Evolutionary conservation across 2,797 vertebrate species (phyloP), one percentile per base, ranked within the genome.

Genomic region (Coreius guichenoti): DNA sequence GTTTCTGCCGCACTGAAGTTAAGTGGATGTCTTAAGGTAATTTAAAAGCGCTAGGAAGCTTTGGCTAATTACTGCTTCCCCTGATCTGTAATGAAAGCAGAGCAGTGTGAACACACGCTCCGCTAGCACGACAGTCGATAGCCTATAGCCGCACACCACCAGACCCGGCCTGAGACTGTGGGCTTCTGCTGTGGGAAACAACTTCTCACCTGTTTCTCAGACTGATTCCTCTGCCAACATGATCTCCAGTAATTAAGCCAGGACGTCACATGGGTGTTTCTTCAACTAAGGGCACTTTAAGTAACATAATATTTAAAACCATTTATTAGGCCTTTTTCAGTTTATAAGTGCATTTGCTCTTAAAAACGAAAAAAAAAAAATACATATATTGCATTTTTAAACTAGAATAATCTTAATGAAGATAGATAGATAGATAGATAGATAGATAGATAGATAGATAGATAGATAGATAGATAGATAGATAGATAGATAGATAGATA

Each of bases 1-100:
- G 92, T 93, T 94, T 92, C 93, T 92, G 88, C 87, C 69, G 68
- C 86, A 87, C 90, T 87, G 85, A 85, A 86, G 91, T 93, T 94
- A 94, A 95, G 91, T 93, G 93, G 90, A 91, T 92, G 93, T 94
- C 92, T 94, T 94, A 94, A 94, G 93, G 92, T 95, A 93, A 94
- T 94, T 94, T 93, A 89, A 87, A 92, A 91, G 88, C 81, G 47
- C 87, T 83, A 81, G 91, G 92, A 90, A 70, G 86, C 83, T 88
- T 83, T 83, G 83, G 16, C 92, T 95, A 95, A 95, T 95, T 93
- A 92, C 92, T 91, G 90, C 92, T 93, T 92, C 92, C 7, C 92
- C 90, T 94, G 93, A 95, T 92, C 92, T 92, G 92, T 93, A 93
- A 93, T 93, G 93, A 92, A 91, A 91, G 92, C 91, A 90, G 86